These are phyloP conservation scores for Orgyia antiqua DNA, from an alignment of 2,888 invertebrate species.

Conservation along the genomic window DNA sequence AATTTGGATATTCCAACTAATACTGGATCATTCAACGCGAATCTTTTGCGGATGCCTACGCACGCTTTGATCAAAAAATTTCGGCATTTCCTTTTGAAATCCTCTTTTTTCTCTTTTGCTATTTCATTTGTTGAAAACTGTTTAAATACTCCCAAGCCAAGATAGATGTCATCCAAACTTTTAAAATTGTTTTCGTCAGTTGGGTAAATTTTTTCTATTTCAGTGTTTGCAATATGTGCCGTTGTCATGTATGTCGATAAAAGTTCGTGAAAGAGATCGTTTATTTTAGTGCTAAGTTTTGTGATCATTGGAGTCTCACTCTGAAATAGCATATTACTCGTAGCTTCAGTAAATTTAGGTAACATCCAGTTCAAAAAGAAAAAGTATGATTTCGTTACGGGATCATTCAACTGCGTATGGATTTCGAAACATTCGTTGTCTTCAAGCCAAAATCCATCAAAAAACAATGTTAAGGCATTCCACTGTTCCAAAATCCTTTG, in stretches of 20 bases:
- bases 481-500: constrained; percentile 9
- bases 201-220: constrained; percentile 11
- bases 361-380: constrained; percentile 11
- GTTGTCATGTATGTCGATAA: constrained; percentile 10
- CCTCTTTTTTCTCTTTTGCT: background rate
- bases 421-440: constrained; percentile 7
- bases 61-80: constrained; percentile 9
- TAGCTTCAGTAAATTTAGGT: constrained; percentile 8
- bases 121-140: constrained; percentile 9
- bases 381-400: constrained; percentile 8
- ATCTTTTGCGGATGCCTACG: constrained; percentile 10
- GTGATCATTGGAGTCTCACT: constrained; percentile 12
- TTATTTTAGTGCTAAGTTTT: constrained; percentile 9
- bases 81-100: constrained; percentile 8
- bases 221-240: constrained; percentile 8
- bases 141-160: constrained; percentile 6
- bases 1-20: constrained; percentile 6
- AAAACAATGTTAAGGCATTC: constrained; percentile 5
- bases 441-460: constrained; percentile 9
- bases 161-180: constrained; percentile 11
- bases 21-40: constrained; percentile 7
- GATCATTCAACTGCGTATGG: constrained; percentile 10
- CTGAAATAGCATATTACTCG: constrained; percentile 11
- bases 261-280: constrained; percentile 9
- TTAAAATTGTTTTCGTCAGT: constrained; percentile 12